Evolutionary conservation across 1,140 invertebrate species (phyloP).

Genomic region (Magallana gigas): DNA sequence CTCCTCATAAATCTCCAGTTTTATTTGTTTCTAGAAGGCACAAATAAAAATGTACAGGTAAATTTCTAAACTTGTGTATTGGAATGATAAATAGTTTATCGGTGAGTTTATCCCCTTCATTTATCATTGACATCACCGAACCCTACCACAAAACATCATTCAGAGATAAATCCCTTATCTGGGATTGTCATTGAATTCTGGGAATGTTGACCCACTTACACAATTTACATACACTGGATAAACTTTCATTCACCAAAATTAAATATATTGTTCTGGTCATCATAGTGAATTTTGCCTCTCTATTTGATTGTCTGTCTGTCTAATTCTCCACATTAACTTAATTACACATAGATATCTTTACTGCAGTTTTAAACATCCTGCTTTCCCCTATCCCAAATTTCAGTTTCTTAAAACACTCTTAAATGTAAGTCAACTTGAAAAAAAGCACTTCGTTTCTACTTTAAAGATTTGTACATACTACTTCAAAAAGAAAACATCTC

Average conservation of each 20-base stretch:
- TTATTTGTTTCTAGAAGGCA: too few species aligned
- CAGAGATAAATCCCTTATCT: not conserved
- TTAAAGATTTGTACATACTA: too few species aligned
- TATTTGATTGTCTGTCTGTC: not conserved
- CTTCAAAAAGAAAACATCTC: too few species aligned
- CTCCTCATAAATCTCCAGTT: too few species aligned
- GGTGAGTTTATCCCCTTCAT: not conserved
- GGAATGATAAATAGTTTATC: not conserved
- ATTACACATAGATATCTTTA: not conserved
- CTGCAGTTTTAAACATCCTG: too few species aligned
- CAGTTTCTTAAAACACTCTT: too few species aligned
- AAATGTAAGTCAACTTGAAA: too few species aligned
- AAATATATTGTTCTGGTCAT: too few species aligned
- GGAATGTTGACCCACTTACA: not conserved
- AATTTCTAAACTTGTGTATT: not conserved
- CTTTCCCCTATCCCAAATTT: too few species aligned
- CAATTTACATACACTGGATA: slow-evolving; percentile 3
- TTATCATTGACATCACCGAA: not conserved
- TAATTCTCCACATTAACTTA: not conserved
- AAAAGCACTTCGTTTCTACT: too few species aligned
- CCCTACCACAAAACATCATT: slow-evolving; percentile 1
- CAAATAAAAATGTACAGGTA: too few species aligned
- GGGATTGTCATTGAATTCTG: not conserved
- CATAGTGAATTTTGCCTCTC: not conserved
- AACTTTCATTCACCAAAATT: too few species aligned